phyloP scores from a whole-genome alignment of 2,113 vertebrate genomes.

The Alligator mississippiensis region DNA sequence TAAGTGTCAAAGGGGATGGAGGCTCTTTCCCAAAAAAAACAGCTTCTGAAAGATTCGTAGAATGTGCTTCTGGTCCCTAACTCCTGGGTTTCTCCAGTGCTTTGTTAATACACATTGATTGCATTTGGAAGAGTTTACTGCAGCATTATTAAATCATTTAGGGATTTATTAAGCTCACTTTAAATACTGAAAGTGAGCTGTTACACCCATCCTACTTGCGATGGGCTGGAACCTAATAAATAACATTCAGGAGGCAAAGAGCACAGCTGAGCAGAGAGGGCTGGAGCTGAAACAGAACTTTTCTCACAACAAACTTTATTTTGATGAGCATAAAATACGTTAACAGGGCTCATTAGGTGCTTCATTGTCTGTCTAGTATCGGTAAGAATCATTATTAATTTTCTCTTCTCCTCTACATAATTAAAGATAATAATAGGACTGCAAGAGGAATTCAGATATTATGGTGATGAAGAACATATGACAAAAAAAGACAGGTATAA shows the following conservation, averaged over 20 bases:
- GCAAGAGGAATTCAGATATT: background rate
- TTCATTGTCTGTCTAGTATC: background rate
- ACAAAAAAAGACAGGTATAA: background rate
- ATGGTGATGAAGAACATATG: background rate
- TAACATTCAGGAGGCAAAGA: background rate
- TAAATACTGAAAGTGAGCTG: constrained; percentile 36
- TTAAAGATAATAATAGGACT: constrained; percentile 23
- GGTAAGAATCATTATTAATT: constrained; percentile 10
- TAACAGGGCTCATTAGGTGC: background rate
- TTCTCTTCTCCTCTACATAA: background rate
- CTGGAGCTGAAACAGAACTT: background rate
- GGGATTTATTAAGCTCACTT: constrained; percentile 62
- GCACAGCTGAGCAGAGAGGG: background rate
- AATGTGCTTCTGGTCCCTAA: background rate
- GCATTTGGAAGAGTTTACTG: constrained; percentile 62
- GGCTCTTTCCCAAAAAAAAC: background rate
- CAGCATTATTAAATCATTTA: constrained; percentile 36
- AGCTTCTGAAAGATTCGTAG: constrained; percentile 49
- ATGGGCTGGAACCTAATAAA: background rate
- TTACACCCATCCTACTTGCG: background rate
- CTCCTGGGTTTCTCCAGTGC: constrained; percentile 20
- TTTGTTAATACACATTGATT: constrained; percentile 69
- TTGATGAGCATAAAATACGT: background rate
- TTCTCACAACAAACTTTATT: background rate
- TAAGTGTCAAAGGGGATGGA: background rate